A percentile compares a stretch with the other conserved stretches of the same genome.
Conservation (phyloP, 2,888 invertebrate genomes). For the Camponotus fellah region DNA sequence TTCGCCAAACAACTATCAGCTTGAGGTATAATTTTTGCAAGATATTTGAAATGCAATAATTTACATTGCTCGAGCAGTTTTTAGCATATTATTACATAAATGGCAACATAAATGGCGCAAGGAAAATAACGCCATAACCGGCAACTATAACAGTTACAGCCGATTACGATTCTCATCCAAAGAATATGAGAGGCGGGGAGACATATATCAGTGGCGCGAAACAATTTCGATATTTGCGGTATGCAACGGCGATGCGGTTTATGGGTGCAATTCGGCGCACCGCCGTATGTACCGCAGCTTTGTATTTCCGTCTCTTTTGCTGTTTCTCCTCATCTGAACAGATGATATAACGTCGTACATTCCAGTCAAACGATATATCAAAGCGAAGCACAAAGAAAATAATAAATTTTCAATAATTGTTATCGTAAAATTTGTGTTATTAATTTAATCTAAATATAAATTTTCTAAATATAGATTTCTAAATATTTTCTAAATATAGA, state of each 20-base stretch:
- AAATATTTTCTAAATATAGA: too few relatives aligned
- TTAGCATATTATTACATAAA: slow-evolving; percentile 3
- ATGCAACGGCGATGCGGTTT: slow-evolving; percentile 52
- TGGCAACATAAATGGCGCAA: neutral
- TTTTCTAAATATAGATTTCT: too few relatives aligned
- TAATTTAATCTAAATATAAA: too few relatives aligned
- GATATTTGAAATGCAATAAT: neutral
- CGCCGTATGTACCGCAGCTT: slow-evolving; percentile 34
- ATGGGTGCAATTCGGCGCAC: slow-evolving; percentile 36
- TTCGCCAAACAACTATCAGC: neutral
- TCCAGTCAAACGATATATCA: neutral
- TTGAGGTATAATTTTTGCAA: neutral
- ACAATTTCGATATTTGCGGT: slow-evolving; percentile 55
- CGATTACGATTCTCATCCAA: slow-evolving; percentile 15
- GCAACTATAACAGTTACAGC: neutral
- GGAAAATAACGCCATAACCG: neutral
- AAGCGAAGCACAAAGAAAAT: neutral
- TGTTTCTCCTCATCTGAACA: neutral
- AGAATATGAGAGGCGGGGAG: slow-evolving; percentile 16
- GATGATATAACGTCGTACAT: neutral
- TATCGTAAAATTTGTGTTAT: neutral
- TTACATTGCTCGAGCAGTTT: neutral
- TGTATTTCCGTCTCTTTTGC: slow-evolving; percentile 41
- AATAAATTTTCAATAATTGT: neutral
- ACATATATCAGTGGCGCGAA: slow-evolving; percentile 43